Evolutionary conservation across 2,113 vertebrate species (phyloP).

Genomic region (Brachyhypopomus occidentalis): DNA sequence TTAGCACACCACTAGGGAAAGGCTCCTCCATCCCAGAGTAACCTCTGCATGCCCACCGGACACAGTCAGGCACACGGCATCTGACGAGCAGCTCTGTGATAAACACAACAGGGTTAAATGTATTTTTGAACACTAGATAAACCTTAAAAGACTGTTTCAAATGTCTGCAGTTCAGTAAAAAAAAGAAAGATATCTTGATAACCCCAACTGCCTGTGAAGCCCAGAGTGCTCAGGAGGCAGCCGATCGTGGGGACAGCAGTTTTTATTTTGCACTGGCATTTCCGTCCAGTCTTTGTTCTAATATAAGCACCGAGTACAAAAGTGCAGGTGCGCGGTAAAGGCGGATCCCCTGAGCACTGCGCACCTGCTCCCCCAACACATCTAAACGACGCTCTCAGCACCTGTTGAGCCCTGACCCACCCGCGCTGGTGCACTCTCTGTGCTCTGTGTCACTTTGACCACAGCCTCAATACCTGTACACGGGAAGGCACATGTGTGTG

Average conservation of each 20-base stretch:
- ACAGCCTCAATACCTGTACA: neutral
- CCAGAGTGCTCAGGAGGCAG: conserved; percentile 9
- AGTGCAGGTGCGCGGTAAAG: conserved; percentile 43
- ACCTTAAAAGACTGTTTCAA: neutral
- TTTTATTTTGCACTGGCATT: conserved; percentile 29
- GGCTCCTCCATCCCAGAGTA: no score
- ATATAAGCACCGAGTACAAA: conserved; percentile 21
- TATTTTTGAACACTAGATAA: neutral
- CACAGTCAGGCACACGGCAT: no score
- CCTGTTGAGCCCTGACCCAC: conserved; percentile 46
- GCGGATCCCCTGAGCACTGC: conserved; percentile 8
- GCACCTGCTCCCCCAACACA: conserved; percentile 46
- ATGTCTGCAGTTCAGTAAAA: neutral
- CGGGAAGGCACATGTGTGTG: neutral
- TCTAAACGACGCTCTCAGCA: conserved; percentile 21
- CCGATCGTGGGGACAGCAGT: conserved; percentile 1
- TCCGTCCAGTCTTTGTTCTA: conserved; percentile 40
- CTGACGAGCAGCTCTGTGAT: no score
- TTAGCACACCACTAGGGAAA: no score
- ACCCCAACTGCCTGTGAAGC: conserved; percentile 7
- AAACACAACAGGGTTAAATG: neutral
- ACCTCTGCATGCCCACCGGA: no score
- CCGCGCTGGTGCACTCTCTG: neutral
- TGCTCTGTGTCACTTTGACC: neutral
- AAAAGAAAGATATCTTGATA: neutral